Evolutionary conservation across 2,888 invertebrate genomes (phyloP).

Genomic region (Dryocosmus kuriphilus): DNA sequence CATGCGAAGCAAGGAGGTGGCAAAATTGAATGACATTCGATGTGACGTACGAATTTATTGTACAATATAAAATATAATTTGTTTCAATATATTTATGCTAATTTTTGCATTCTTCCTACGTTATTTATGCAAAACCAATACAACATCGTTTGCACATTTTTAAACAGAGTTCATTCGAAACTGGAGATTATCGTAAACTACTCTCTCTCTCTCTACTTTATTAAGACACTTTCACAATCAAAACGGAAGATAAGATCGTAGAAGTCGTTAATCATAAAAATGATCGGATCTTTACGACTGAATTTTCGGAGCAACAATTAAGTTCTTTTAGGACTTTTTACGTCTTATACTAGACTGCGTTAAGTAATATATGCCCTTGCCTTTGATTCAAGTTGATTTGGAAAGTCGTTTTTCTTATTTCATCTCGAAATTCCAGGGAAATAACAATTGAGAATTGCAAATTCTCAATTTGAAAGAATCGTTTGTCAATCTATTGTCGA

Average conservation of each 20-base stretch:
- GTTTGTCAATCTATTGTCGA: background rate
- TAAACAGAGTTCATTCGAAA: background rate
- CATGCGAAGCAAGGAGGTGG: background rate
- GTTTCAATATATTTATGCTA: no score
- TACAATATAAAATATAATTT: no score
- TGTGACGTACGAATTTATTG: background rate
- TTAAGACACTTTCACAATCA: background rate
- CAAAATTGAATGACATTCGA: background rate
- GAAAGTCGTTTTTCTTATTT: background rate
- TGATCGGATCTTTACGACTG: background rate
- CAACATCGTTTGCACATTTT: background rate
- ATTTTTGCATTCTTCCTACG: no score
- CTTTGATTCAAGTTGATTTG: background rate
- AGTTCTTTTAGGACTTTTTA: background rate
- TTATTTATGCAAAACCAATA: background rate
- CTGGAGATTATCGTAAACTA: background rate
- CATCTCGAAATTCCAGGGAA: background rate
- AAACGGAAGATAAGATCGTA: background rate
- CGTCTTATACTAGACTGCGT: background rate
- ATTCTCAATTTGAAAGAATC: background rate
- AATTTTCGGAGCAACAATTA: background rate
- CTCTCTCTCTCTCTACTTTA: constrained; percentile 2
- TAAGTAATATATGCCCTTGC: background rate
- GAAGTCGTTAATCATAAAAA: background rate
- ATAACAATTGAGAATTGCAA: background rate